A percentile compares a stretch with the other conserved stretches of the same genome.
phyloP scores from a whole-genome alignment of 2,888 invertebrate genomes.

The Drosophila mulleri region DNA sequence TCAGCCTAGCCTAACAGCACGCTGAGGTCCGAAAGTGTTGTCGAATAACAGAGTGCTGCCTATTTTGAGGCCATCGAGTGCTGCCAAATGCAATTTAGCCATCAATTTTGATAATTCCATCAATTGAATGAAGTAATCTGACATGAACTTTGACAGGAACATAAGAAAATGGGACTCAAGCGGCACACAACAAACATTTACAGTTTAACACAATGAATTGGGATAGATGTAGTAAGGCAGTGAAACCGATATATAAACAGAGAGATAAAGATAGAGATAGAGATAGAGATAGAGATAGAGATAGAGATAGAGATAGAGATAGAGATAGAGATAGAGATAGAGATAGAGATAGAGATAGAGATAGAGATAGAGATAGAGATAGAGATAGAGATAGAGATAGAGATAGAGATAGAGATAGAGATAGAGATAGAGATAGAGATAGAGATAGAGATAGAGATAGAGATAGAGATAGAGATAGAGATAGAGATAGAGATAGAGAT shows the following conservation, averaged over 20 bases:
- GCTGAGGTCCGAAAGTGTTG: not conserved
- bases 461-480: not conserved
- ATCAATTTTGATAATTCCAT: slow-evolving; percentile 5
- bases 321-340: not conserved
- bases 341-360: not conserved
- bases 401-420: not conserved
- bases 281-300: not conserved
- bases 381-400: not conserved
- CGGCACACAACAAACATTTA: slow-evolving; percentile 29
- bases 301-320: not conserved
- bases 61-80: not conserved
- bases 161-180: slow-evolving; percentile 20
- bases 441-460: not conserved
- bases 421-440: not conserved
- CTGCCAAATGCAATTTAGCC: not conserved
- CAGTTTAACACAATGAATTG: slow-evolving; percentile 16
- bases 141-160: slow-evolving; percentile 17
- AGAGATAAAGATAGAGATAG: not conserved
- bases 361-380: not conserved
- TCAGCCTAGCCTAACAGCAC: not conserved
- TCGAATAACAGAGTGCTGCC: not conserved
- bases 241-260: not conserved
- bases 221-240: slow-evolving; percentile 1
- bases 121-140: not conserved
- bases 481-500: not conserved